phyloP scores from a whole-genome alignment of 2,113 vertebrate genomes.

The Origma solitaria region DNA sequence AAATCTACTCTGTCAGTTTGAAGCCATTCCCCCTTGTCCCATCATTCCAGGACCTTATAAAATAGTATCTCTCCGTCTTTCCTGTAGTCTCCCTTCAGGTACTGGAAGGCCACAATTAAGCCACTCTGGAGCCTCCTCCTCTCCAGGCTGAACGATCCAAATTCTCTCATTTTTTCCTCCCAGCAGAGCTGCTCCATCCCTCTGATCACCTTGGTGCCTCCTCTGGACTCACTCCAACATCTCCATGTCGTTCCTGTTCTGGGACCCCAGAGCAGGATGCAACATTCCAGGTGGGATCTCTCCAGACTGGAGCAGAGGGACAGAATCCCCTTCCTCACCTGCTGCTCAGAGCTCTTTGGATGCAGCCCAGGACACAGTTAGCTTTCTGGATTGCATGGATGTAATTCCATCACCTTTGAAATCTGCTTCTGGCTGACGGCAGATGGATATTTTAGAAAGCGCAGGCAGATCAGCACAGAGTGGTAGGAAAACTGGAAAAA shows the following conservation, averaged over 20 bases:
- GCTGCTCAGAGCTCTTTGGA: neutral
- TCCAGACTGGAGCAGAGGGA: neutral
- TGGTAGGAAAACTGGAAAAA: neutral
- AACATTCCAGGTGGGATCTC: neutral
- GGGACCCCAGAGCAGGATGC: neutral
- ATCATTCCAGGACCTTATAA: neutral
- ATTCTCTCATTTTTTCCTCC: neutral
- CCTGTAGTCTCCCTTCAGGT: accelerated
- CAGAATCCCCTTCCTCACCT: neutral
- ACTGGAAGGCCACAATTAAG: neutral
- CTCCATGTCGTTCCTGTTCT: neutral
- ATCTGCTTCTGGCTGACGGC: neutral
- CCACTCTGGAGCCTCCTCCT: neutral
- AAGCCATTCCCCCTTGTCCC: neutral
- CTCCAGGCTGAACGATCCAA: neutral
- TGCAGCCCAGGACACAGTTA: neutral
- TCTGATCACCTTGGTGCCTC: neutral
- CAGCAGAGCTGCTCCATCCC: neutral
- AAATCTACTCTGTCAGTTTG: neutral
- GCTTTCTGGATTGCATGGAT: neutral
- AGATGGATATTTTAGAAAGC: neutral
- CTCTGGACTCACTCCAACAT: neutral
- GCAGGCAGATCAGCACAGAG: neutral
- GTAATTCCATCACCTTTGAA: neutral
- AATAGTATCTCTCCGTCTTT: neutral